Conservation (phyloP, 2,888 invertebrate genomes). For the Lasioglossum calceatum region DNA sequence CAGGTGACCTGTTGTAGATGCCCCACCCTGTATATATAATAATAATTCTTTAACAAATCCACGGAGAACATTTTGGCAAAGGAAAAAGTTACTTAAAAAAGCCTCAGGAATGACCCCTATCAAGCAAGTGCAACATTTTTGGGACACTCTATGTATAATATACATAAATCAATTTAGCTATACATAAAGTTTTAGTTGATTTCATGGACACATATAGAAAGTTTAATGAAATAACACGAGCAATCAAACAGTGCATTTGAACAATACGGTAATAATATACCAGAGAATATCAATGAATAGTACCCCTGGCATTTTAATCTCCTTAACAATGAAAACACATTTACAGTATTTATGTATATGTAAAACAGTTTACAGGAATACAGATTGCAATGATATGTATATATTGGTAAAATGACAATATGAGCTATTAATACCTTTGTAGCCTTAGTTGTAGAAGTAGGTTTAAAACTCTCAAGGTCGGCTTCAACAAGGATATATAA, state of each 20-base stretch:
- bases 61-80: too few species aligned
- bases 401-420: neutral
- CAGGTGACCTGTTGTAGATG: too few species aligned
- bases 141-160: too few species aligned
- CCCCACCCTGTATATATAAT: too few species aligned
- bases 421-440: slow-evolving; percentile 75
- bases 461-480: slow-evolving; percentile 77
- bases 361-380: neutral
- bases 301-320: neutral
- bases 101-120: too few species aligned
- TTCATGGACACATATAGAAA: neutral
- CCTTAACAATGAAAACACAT: slow-evolving; percentile 1
- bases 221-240: neutral
- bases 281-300: neutral
- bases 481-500: slow-evolving; percentile 83
- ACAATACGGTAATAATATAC: neutral
- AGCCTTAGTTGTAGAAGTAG: slow-evolving; percentile 74
- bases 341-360: neutral
- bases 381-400: neutral
- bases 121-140: too few species aligned
- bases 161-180: too few species aligned
- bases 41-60: too few species aligned
- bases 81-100: too few species aligned
- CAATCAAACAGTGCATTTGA: neutral
- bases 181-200: too few species aligned